These are phyloP conservation scores for Pilophorus perplexus DNA, from an alignment of 2,888 invertebrate genomes.

Conservation along the genomic window DNA sequence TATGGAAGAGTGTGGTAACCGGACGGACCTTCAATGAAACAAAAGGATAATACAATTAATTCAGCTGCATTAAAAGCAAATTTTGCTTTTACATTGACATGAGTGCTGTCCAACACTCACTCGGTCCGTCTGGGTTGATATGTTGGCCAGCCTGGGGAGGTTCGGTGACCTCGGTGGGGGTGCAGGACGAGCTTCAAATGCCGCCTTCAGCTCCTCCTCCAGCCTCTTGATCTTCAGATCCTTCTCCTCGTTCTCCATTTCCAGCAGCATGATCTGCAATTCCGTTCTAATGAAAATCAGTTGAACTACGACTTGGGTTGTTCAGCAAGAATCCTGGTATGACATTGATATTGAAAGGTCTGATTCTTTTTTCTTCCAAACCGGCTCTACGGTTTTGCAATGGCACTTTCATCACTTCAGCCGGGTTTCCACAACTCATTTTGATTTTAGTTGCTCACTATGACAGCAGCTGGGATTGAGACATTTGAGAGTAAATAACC, in stretches of 20 bases:
- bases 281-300: no score
- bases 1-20: constrained; percentile 58
- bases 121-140: constrained; percentile 84
- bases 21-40: constrained; percentile 60
- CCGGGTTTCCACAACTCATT: no score
- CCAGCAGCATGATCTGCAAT: constrained; percentile 51
- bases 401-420: no score
- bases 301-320: no score
- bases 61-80: no score
- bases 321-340: not conserved
- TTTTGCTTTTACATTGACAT: constrained; percentile 33
- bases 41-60: constrained; percentile 30
- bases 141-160: constrained; percentile 64
- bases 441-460: no score
- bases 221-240: constrained; percentile 77
- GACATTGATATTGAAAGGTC: no score
- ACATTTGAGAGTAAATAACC: no score
- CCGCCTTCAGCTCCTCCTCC: constrained; percentile 71
- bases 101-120: constrained; percentile 55
- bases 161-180: constrained; percentile 25
- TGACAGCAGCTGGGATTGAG: no score
- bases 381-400: no score
- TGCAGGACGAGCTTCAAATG: constrained; percentile 52
- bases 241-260: constrained; percentile 82
- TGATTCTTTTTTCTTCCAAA: no score